Base-by-base conservation (phyloP, 2,113 vertebrate species). In the Petromus typicus region DNA sequence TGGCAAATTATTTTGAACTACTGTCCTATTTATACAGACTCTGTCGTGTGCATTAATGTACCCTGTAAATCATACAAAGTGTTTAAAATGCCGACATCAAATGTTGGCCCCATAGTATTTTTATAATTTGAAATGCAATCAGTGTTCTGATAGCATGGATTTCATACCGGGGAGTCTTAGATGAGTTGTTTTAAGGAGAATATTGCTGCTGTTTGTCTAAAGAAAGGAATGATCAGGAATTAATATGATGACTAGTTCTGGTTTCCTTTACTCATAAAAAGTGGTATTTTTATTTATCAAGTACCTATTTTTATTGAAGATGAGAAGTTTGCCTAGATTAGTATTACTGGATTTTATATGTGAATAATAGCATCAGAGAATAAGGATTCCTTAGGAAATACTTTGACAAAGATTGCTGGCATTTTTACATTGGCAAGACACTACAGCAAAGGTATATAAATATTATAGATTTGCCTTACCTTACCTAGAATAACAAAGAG, bases 361-460 rank as follows among this genome's bases (percentile, higher is more conserved):
- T 84, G n/a, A 96, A 91, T 54, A 91, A 45, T 54, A 93, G 75
- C 51, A 86, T 92, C 78, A 2, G 27, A 76, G 71, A 97, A 93
- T 85, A 56, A 95, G 93, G 57, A 32, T 59, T 40, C 78, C 79
- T 85, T 73, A 94, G 75, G 57, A 85, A 94, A 18, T 90, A 40
- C 73, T 93, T 71, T 79, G 56, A 71, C 92, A 94, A 40, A 66
- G 66, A 87, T 12, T 71, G 64, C 23, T 86, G 20, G 59, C n/a
- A 76, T 48, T 94, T 96, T 87, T 69, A 94, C 43, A 79, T 12
- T 76, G 34, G 75, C 11, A 94, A 73, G 63, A 93, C 11, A 78
- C 32, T 17, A 40, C 3, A 69, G 57, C 54, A 85, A 86, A 93
- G 20, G 27, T 59, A 91, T 32, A 34, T 40, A 89, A 79, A 63